Evolutionary conservation across 2,113 vertebrate genomes (phyloP), one percentile per base, ranked within the genome.

Genomic region (Gymnobelideus leadbeateri): DNA sequence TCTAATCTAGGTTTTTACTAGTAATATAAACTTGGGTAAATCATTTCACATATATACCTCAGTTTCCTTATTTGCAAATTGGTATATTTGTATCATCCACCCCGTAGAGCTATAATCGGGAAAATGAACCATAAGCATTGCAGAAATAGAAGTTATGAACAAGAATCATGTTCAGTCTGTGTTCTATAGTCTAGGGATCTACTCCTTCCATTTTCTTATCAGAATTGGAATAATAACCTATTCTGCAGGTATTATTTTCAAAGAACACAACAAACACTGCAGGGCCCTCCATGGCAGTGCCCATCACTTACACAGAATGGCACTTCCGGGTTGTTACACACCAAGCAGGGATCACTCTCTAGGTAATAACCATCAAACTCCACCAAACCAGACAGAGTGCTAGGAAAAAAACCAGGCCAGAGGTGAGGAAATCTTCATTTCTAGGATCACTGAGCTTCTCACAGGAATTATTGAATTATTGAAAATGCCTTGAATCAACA

Each of bases 251-350:
- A 25, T 28, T 46, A 3, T 5, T 89, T 68, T 91, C 90, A 49
- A 28, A 57, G 46, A 94, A 90, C 4, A 9, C 68, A 89, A 91
- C 93, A 54, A 50, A 77, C 90, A 57, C 24, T 0, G 25, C 51
- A n/a, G 46, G 37, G 90, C 1, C 21, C 31, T 23, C 53, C n/a
- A 24, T 0, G 1, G 2, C n/a, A 1, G 37, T 91, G 61, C 24
- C 7, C 84, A 25, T 0, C 92, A 99, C 99, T 99, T 98, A 99
- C 99, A 89, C 99, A 99, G 96, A 99, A 99, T 0, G 99, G 99
- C 97, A 99, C 99, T 98, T 99, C 99, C 0, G 99, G 99, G 91
- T 99, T 99, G 98, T 99, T 99, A 98, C 99, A 99, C 92, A 99
- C 99, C 61, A 99, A 98, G 97, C 99, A 99, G 89, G 99, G 99